A percentile compares a stretch with the other conserved stretches of the same genome.
phyloP scores from a whole-genome alignment of 2,888 invertebrate species.

The Stenolophus ochropezus region DNA sequence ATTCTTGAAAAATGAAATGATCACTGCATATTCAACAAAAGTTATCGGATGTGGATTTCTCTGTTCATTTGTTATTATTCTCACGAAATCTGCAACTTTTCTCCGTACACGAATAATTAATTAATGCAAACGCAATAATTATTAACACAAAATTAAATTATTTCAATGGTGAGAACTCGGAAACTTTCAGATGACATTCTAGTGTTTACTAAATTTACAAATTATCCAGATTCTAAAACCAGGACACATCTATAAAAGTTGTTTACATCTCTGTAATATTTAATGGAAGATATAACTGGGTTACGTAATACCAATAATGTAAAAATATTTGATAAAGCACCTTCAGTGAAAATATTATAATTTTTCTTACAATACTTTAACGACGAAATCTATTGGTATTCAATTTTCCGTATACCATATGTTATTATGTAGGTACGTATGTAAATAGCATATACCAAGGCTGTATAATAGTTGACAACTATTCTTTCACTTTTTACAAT shows the following conservation, averaged over 20 bases:
- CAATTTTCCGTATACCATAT: neutral
- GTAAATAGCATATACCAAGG: neutral
- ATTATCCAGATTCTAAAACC: neutral
- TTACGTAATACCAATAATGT: too few relatives aligned
- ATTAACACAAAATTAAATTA: conserved; percentile 12
- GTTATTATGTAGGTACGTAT: neutral
- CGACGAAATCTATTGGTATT: too few relatives aligned
- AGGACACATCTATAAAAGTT: neutral
- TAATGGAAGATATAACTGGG: too few relatives aligned
- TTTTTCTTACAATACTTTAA: too few relatives aligned
- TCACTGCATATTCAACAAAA: neutral
- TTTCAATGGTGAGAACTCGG: conserved; percentile 9
- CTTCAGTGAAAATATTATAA: too few relatives aligned
- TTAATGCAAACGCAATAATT: conserved; percentile 25
- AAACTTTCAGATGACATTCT: conserved; percentile 36
- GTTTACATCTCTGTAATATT: too few relatives aligned
- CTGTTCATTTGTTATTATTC: neutral
- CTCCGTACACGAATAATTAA: conserved; percentile 16
- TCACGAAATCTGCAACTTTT: conserved; percentile 20
- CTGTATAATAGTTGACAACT: neutral
- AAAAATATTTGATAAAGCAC: too few relatives aligned
- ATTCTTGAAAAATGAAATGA: conserved; percentile 24
- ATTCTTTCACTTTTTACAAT: conserved; percentile 10
- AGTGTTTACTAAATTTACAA: neutral
- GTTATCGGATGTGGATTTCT: neutral